Percentiles rank a stretch among this genome's conserved stretches.
These are phyloP conservation scores for Pocillopora meandrina DNA, from an alignment of 92 coral and sea anemone genomes.

Conservation along the genomic window DNA sequence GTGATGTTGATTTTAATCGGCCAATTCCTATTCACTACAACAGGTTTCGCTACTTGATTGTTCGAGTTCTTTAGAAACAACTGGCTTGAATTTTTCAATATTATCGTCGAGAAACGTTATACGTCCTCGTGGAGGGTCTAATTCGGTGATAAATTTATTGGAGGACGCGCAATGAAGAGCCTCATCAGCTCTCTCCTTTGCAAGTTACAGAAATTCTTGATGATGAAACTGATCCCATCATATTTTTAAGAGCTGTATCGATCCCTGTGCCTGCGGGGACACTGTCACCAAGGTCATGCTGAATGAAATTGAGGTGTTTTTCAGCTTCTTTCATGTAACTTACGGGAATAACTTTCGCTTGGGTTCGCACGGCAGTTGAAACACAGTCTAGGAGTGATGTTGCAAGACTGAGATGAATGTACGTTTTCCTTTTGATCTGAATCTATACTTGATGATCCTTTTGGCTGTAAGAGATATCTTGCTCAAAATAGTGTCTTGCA, in stretches of 20 bases:
- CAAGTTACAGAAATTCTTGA: neutral
- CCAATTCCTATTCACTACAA: too few species aligned
- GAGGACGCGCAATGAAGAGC: slow-evolving; percentile 8
- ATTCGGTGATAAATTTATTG: slow-evolving; percentile 9
- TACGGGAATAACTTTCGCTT: neutral
- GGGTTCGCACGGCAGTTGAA: slow-evolving; percentile 1
- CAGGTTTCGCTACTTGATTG: neutral
- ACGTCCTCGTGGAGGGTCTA: neutral
- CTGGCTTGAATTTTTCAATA: neutral
- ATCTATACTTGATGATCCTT: neutral
- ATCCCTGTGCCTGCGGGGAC: neutral
- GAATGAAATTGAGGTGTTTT: neutral
- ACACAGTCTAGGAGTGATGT: slow-evolving; percentile 16
- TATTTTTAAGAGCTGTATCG: slow-evolving; percentile 14
- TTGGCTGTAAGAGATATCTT: neutral
- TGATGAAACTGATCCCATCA: neutral
- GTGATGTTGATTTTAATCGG: too few species aligned
- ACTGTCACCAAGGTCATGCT: neutral
- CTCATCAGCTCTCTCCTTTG: slow-evolving; percentile 22
- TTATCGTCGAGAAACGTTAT: neutral
- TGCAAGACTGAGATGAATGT: slow-evolving; percentile 1
- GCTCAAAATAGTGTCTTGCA: slow-evolving; percentile 3
- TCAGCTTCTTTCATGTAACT: slow-evolving; percentile 9
- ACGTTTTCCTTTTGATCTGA: neutral
- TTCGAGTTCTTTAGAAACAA: neutral